Conservation (phyloP, 2,113 vertebrate species). For the Microcebus lehilahytsara region DNA sequence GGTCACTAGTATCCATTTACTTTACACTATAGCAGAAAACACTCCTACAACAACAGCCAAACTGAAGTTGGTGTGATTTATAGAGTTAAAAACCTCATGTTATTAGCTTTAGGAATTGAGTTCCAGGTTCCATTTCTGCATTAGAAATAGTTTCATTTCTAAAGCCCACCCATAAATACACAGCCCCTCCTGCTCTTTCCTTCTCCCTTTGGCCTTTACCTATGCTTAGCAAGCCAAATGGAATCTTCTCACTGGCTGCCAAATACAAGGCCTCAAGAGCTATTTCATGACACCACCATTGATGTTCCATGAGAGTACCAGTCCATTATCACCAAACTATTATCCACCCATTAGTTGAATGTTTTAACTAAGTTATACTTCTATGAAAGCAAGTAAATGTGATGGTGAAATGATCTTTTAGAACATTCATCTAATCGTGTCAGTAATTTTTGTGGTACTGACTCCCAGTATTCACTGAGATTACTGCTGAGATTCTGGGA, state of each 20-base stretch:
- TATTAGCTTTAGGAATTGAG: conserved; percentile 20
- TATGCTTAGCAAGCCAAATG: background rate
- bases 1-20: background rate
- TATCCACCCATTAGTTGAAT: background rate
- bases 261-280: background rate
- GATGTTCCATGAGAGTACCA: background rate
- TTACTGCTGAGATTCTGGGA: background rate
- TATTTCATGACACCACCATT: background rate
- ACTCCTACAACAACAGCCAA: background rate
- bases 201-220: background rate
- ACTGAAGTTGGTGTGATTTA: background rate
- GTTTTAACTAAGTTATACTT: background rate
- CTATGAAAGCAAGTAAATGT: background rate
- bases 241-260: background rate
- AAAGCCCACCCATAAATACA: conserved; percentile 30
- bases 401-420: background rate
- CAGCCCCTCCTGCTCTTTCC: background rate
- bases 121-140: conserved; percentile 50
- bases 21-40: background rate
- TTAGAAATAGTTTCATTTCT: conserved; percentile 20
- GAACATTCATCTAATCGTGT: background rate
- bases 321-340: background rate
- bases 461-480: background rate
- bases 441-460: background rate
- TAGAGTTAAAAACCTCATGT: background rate